Percentiles rank a stretch among this genome's conserved stretches.
These are phyloP conservation scores for Agrochola litura DNA, from an alignment of 2,888 invertebrate species.

Conservation along the genomic window DNA sequence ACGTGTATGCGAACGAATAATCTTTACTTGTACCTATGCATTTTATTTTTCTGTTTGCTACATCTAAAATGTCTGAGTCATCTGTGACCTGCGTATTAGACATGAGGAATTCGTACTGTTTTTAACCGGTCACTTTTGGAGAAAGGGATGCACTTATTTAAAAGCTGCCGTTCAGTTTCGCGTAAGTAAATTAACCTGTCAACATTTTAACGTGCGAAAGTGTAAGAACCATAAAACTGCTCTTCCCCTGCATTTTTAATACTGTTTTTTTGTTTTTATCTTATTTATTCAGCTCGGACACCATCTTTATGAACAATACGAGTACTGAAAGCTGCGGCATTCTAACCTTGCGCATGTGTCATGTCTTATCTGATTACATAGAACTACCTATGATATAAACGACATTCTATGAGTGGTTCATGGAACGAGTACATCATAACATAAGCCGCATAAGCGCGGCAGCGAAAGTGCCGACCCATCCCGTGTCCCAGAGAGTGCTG, in stretches of 20 bases:
- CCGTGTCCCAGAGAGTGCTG: conserved; percentile 64
- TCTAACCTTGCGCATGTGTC: conserved; percentile 29
- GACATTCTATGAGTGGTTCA: conserved; percentile 46
- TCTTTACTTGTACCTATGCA: conserved; percentile 26
- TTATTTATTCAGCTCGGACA: not conserved
- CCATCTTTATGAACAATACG: not conserved
- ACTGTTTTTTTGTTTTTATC: not conserved
- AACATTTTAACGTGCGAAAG: conserved; percentile 17
- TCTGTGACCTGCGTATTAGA: conserved; percentile 47
- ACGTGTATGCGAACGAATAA: conserved; percentile 43
- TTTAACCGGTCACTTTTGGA: conserved; percentile 59
- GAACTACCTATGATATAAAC: conserved; percentile 37
- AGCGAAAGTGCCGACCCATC: conserved; percentile 58
- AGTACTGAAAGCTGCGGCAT: conserved; percentile 3
- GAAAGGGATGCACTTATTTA: conserved; percentile 57
- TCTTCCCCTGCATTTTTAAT: not conserved
- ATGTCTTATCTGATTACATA: conserved; percentile 44
- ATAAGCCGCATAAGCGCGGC: conserved; percentile 46
- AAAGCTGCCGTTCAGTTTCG: conserved; percentile 24
- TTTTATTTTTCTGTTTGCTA: conserved; percentile 36
- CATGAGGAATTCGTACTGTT: conserved; percentile 53
- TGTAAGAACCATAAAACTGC: conserved; percentile 1
- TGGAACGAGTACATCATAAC: conserved; percentile 40
- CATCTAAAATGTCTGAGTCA: conserved; percentile 63
- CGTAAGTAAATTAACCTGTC: conserved; percentile 40